phyloP scores from a whole-genome alignment of 2,888 invertebrate species.

The Tipula confusa region DNA sequence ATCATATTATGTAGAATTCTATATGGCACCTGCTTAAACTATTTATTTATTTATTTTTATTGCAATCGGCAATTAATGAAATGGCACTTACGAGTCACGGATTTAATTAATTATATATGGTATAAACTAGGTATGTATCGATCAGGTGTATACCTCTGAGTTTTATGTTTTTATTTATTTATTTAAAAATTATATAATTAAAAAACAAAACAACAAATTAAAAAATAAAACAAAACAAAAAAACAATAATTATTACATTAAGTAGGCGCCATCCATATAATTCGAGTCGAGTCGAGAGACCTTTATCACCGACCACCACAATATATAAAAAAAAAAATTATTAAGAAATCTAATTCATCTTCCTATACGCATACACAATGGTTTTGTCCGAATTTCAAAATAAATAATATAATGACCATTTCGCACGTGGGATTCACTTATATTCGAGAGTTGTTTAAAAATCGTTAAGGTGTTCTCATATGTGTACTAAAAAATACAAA shows the following conservation, averaged over 20 bases:
- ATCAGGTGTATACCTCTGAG: not conserved
- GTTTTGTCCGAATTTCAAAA: constrained; percentile 20
- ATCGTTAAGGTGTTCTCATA: not conserved
- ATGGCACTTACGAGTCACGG: not conserved
- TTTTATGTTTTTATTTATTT: not conserved
- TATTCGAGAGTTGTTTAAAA: not conserved
- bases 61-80: not conserved
- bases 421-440: constrained; percentile 20
- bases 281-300: not conserved
- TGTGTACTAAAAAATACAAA: not conserved
- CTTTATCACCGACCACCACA: constrained; percentile 5
- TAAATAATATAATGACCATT: constrained; percentile 25
- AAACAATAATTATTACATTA: not conserved
- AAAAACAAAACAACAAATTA: not conserved
- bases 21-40: constrained; percentile 8
- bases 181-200: not conserved
- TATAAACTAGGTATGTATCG: not conserved
- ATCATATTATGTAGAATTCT: not conserved
- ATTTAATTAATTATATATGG: not conserved
- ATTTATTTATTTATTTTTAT: constrained; percentile 3
- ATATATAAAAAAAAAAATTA: not conserved
- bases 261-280: constrained; percentile 25
- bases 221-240: not conserved
- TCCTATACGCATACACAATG: constrained; percentile 7
- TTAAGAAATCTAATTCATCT: not conserved